Base-by-base conservation (phyloP, 2,113 vertebrate genomes). In the Myotis lucifugus region DNA sequence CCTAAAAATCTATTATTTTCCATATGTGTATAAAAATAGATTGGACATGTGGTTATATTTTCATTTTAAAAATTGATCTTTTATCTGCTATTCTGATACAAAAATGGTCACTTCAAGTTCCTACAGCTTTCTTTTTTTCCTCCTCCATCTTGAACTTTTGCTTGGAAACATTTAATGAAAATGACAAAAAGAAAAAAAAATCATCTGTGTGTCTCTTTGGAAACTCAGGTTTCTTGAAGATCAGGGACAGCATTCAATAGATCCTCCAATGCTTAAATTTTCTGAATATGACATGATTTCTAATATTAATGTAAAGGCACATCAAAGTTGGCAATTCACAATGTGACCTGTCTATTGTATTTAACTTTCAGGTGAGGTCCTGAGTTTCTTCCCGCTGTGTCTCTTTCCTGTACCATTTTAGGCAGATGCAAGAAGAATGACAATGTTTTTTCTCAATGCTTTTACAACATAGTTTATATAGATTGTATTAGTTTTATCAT, bases 211-310 rank as follows among this genome's bases (percentile, higher is more conserved):
- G 82, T 90, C 92, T 96, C 95, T 96, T 96, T 96, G 85, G 95
- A 97, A 96, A 96, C 95, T 91, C 79, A 86, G 52, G n/a, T 96
- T 96, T 97, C 97, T 97, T 97, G 93, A 97, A 97, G 94, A 97
- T 97, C 95, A 97, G 96, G 96, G 88, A 88, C 54, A 94, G 69
- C 54, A 74, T 85, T 95, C 91, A 93, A 97, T 95, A 95, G 96
- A 97, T 94, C 83, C 84, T 54, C 95, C 56, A 77, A 73, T 4
- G 34, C 95, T 97, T 93, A 97, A 95, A 95, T 88, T 96, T 95
- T 95, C 95, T 97, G 90, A 97, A 96, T 96, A 96, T 96, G 95
- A 96, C 92, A 95, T 90, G 96, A 97, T 95, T 91, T 96, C 69
- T 95, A 96, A 97, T 78, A 92, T 70, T 96, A 91, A 97, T 94